Evolutionary conservation across 1,140 invertebrate genomes (phyloP).

Genomic region (Semibalanus balanoides): DNA sequence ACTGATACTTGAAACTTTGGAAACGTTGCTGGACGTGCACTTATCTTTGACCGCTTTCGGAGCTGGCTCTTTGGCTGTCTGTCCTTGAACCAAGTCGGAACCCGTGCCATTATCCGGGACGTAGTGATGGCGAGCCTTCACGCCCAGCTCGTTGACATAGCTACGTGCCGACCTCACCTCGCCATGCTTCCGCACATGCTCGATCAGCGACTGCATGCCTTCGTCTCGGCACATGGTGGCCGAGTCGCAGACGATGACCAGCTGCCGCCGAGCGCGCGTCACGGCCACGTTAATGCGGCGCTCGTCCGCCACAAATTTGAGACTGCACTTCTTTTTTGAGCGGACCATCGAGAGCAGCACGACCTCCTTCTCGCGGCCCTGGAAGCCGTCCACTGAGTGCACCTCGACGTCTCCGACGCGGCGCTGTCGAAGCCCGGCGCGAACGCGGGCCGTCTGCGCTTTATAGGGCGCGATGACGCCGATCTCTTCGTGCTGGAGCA

Average conservation of each 20-base stretch:
- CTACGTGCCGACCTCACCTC: conserved; percentile 36
- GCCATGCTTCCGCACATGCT: conserved; percentile 37
- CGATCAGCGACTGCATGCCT: conserved; percentile 35
- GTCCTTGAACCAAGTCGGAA: no score
- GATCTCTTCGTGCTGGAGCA: conserved; percentile 34
- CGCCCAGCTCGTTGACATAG: no score
- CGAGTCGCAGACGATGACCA: conserved; percentile 41
- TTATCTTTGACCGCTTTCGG: no score
- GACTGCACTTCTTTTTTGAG: conserved; percentile 30
- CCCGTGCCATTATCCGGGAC: no score
- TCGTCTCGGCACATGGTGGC: conserved; percentile 38
- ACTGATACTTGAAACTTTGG: no score
- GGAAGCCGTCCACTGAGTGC: conserved; percentile 47
- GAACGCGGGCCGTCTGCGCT: conserved; percentile 30
- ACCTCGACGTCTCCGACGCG: conserved; percentile 35
- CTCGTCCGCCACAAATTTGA: conserved; percentile 45
- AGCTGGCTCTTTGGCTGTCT: no score
- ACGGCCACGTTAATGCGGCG: conserved; percentile 47
- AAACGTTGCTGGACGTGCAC: no score
- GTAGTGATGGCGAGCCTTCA: no score
- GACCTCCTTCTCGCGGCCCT: conserved; percentile 47
- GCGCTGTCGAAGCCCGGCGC: conserved; percentile 27
- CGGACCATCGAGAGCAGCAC: conserved; percentile 40
- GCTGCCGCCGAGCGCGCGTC: conserved; percentile 41
- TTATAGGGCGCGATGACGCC: conserved; percentile 47